These are phyloP conservation scores for Branchellion lobata DNA, from an alignment of 2,888 invertebrate genomes.

Conservation along the genomic window DNA sequence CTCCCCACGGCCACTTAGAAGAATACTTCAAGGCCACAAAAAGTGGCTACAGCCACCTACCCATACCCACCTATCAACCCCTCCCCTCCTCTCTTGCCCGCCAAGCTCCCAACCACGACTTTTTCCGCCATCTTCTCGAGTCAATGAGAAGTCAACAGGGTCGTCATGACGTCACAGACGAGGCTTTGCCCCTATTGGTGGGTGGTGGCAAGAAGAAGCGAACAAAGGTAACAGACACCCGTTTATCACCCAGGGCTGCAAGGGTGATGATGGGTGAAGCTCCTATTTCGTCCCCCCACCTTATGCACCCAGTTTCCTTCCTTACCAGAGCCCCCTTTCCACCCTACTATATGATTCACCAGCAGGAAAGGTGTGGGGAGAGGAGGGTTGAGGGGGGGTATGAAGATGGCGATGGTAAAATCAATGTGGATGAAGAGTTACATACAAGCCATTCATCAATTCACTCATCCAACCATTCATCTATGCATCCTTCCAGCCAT, in stretches of 20 bases:
- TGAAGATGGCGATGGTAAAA: too few species aligned
- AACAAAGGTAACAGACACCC: conserved; percentile 79
- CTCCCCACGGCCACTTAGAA: too few species aligned
- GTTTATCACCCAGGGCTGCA: conserved; percentile 58
- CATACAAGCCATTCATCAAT: too few species aligned
- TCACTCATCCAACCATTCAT: too few species aligned
- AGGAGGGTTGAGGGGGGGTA: too few species aligned
- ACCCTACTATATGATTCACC: too few species aligned
- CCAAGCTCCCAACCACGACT: not conserved
- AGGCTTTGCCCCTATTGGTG: conserved; percentile 85
- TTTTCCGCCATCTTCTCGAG: not conserved
- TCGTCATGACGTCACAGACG: conserved; percentile 58
- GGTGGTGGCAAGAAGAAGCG: conserved; percentile 84
- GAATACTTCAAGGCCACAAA: too few species aligned
- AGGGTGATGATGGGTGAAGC: conserved; percentile 20
- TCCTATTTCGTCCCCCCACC: not conserved
- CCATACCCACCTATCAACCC: not conserved
- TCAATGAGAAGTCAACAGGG: conserved; percentile 34
- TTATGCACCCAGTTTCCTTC: too few species aligned
- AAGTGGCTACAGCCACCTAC: not conserved
- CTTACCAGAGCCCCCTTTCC: too few species aligned
- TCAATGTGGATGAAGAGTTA: too few species aligned
- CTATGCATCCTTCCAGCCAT: too few species aligned
- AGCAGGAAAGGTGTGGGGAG: too few species aligned
- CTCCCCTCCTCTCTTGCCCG: not conserved